Percentiles rank a stretch among this genome's conserved stretches.
phyloP scores from a whole-genome alignment of 2,113 vertebrate species.

The Oncorhynchus mykiss region DNA sequence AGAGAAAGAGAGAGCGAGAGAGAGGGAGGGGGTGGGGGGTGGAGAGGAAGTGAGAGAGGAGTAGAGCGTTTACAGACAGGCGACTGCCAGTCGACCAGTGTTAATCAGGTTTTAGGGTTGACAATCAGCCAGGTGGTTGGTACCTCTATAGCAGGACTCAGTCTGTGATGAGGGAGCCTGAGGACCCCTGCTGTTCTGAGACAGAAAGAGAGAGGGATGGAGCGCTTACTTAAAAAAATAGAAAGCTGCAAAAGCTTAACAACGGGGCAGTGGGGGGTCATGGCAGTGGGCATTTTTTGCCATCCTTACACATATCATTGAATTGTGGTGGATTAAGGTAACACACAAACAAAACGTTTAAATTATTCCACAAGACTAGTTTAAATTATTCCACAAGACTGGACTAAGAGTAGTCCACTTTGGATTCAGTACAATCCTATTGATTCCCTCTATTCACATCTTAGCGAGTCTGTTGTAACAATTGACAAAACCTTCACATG shows the following conservation, averaged over 20 bases:
- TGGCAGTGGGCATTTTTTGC: neutral
- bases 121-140: slow-evolving; percentile 54
- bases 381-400: no score
- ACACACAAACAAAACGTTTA: neutral
- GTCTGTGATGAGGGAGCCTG: slow-evolving; percentile 48
- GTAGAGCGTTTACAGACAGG: slow-evolving; percentile 1
- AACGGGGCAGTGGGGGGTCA: slow-evolving; percentile 2
- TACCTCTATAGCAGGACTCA: slow-evolving; percentile 42
- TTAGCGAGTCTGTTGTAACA: slow-evolving; percentile 2
- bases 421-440: slow-evolving; percentile 3
- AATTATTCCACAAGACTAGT: neutral
- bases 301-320: no score
- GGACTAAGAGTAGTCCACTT: neutral
- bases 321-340: neutral
- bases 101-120: slow-evolving; percentile 72
- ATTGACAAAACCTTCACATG: neutral
- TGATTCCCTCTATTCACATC: slow-evolving; percentile 3
- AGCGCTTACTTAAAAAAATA: slow-evolving; percentile 15
- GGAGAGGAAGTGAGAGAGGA: neutral
- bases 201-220: slow-evolving; percentile 27
- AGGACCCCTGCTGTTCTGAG: slow-evolving; percentile 62
- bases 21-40: slow-evolving; percentile 4
- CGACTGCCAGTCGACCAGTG: slow-evolving; percentile 44
- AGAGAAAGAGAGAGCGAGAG: no score
- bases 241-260: slow-evolving; percentile 19